phyloP scores from a whole-genome alignment of 2,797 vertebrate species.

The Myotis planiceps region DNA sequence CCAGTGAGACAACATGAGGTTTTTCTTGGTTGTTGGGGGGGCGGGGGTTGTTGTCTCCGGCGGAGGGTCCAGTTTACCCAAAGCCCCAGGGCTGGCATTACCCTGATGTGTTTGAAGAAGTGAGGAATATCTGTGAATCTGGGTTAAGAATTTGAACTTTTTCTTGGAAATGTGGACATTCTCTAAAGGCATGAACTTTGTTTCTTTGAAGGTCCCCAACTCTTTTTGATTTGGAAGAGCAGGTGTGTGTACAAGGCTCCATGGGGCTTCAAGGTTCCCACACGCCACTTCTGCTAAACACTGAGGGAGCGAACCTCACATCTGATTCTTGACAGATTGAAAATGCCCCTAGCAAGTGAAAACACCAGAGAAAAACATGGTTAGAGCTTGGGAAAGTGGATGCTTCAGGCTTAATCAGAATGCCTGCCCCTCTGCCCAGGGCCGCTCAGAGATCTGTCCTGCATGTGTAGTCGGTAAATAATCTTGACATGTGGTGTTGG shows the following conservation, averaged over 20 bases:
- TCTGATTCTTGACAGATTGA: constrained; percentile 55
- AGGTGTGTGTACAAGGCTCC: not conserved
- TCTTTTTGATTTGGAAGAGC: not conserved
- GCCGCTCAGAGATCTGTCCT: not conserved
- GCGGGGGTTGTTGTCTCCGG: rapidly evolving
- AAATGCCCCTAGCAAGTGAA: constrained; percentile 33
- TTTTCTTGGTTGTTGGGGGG: not conserved
- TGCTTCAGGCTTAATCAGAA: constrained; percentile 17
- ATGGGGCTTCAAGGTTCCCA: not conserved
- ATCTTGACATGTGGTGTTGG: constrained; percentile 38
- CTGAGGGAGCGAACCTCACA: not conserved
- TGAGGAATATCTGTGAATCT: not conserved
- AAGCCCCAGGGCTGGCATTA: not conserved
- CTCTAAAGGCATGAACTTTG: not conserved
- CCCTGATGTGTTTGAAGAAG: not conserved
- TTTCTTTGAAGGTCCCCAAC: not conserved
- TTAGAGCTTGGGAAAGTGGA: not conserved
- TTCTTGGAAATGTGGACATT: not conserved
- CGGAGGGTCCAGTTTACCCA: not conserved
- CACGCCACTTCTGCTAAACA: not conserved
- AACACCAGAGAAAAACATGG: not conserved
- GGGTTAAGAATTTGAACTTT: not conserved
- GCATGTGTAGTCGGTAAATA: constrained; percentile 32
- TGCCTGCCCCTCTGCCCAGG: not conserved
- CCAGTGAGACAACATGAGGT: not conserved